Evolutionary conservation across 2,113 vertebrate genomes (phyloP), one percentile per base, ranked within the genome.

Genomic region (Dermatemys mawii): DNA sequence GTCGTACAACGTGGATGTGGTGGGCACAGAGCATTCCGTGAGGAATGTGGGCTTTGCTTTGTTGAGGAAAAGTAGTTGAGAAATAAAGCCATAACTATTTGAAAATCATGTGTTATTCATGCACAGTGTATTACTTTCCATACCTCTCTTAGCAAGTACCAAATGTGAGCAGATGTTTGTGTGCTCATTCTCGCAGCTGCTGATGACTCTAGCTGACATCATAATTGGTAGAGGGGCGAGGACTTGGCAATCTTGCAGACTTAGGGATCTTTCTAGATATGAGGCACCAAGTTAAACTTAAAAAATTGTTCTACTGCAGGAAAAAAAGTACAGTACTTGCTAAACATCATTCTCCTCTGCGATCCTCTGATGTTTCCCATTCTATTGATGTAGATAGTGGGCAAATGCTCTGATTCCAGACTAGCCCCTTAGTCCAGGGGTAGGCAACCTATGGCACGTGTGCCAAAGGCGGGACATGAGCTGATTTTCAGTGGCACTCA

Each of bases 241-340:
- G 96, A 96, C 87, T 95, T 97, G 94, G 96, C 96, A 96, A 86
- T 88, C 91, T 93, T 96, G 96, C 96, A 96, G 94, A 94, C 95
- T 93, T 93, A 96, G 92, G 93, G 75, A 94, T 94, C 94, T 97
- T 96, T 95, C 97, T 95, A 94, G 90, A 86, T 78, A 81, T 91
- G 93, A 96, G 95, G 95, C 94, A 93, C 94, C 83, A 78, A 94
- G 94, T 96, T 97, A 91, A 94, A 95, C 1, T 94, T 93, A 0
- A 35, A 26, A 95, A 90, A 90, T 2, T 3, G 82, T 88, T 50
- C 90, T 44, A 57, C 90, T 83, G 93, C 82, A 92, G 90, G 90
- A 29, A 87, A 89, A n/a, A 86, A 93, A 92, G 94, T 94, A 81
- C 86, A 93, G 93, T 91, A 2, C 1, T 73, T 89, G 73, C 27